These are phyloP conservation scores for Cryptocheilus praepositus DNA, from an alignment of 2,888 invertebrate species.

Conservation along the genomic window DNA sequence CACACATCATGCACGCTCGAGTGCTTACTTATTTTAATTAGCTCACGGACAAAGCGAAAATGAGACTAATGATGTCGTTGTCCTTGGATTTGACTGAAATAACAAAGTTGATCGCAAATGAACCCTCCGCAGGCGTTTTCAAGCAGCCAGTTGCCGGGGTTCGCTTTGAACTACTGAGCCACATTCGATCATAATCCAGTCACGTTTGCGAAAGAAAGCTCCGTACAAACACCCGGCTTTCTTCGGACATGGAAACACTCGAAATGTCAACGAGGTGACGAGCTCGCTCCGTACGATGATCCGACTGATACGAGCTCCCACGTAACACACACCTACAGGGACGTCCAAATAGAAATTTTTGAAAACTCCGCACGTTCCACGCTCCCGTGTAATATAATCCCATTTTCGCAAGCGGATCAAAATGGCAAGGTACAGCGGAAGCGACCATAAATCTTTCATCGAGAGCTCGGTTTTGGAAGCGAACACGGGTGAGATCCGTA, in stretches of 20 bases:
- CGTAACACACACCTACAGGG: too few species aligned
- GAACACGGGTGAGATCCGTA: too few species aligned
- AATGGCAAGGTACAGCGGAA: not conserved
- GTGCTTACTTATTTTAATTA: not conserved
- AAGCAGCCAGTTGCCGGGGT: constrained; percentile 12
- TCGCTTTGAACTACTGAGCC: constrained; percentile 28
- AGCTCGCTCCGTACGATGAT: constrained; percentile 25
- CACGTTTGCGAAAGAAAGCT: constrained; percentile 59
- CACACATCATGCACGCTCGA: not conserved
- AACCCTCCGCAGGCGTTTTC: not conserved
- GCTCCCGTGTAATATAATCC: too few species aligned
- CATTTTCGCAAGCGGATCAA: too few species aligned
- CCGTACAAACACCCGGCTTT: constrained; percentile 42
- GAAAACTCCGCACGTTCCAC: too few species aligned
- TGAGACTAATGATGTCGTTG: too few species aligned
- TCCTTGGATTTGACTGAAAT: not conserved
- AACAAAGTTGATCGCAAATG: constrained; percentile 45
- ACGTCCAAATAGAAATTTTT: too few species aligned
- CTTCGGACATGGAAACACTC: constrained; percentile 43
- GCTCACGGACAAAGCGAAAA: not conserved
- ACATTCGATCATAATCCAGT: constrained; percentile 53
- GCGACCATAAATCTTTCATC: not conserved
- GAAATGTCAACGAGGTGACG: constrained; percentile 53
- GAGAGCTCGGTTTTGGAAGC: too few species aligned
- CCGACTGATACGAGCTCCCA: too few species aligned